A percentile compares a stretch with the other conserved stretches of the same genome.
Conservation (phyloP, 1,140 invertebrate genomes). For the Phenacoccus solenopsis region DNA sequence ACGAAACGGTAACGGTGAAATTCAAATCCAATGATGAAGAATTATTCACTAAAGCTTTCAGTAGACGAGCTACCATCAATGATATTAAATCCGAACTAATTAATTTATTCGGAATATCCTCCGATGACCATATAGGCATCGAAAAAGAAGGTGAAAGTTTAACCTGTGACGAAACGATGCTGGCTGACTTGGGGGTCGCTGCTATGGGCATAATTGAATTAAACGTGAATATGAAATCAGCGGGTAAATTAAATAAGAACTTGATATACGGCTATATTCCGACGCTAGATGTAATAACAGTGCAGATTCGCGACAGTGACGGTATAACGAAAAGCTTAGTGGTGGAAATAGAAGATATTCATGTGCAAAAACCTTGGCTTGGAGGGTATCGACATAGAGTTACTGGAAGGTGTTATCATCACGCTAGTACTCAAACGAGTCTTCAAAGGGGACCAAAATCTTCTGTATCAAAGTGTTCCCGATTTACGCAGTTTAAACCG, state of each 20-base stretch:
- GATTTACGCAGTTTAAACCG: not conserved
- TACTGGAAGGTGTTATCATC: slow-evolving; percentile 23
- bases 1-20: slow-evolving; percentile 25
- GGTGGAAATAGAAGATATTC: slow-evolving; percentile 26
- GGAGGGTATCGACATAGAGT: slow-evolving; percentile 23
- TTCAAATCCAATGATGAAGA: slow-evolving; percentile 17
- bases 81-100: slow-evolving; percentile 16
- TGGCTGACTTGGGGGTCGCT: slow-evolving; percentile 23
- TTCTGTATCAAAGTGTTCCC: not conserved
- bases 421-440: slow-evolving; percentile 24
- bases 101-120: slow-evolving; percentile 18
- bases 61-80: slow-evolving; percentile 17
- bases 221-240: not conserved
- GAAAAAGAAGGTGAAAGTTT: not conserved
- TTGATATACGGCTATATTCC: slow-evolving; percentile 22
- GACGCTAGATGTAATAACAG: slow-evolving; percentile 25
- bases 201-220: slow-evolving; percentile 24
- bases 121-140: not conserved
- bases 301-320: not conserved
- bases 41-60: slow-evolving; percentile 22
- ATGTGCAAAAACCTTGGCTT: slow-evolving; percentile 23
- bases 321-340: slow-evolving; percentile 9
- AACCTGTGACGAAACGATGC: slow-evolving; percentile 20
- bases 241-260: not conserved
- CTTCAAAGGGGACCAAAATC: not conserved